Conservation (phyloP, 2,888 invertebrate genomes). For the Formica aserva region DNA sequence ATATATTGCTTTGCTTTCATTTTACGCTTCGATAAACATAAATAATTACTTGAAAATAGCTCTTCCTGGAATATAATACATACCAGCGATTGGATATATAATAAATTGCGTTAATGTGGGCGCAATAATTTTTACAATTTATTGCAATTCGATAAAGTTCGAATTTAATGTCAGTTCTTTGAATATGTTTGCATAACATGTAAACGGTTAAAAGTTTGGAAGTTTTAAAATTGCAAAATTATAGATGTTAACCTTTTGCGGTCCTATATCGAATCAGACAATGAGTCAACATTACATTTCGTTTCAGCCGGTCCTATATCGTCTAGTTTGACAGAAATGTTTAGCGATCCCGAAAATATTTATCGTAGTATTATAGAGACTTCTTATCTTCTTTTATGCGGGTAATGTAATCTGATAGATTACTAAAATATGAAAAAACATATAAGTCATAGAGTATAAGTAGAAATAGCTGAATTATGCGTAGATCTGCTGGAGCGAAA, state of each 20-base stretch:
- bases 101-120: neutral
- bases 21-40: neutral
- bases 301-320: neutral
- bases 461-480: neutral
- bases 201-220: slow-evolving; percentile 31
- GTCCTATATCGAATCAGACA: neutral
- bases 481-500: neutral
- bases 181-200: slow-evolving; percentile 17
- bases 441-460: neutral
- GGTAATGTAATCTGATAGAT: neutral
- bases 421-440: neutral
- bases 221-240: slow-evolving; percentile 33
- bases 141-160: slow-evolving; percentile 19
- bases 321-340: neutral
- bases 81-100: neutral
- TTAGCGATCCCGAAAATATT: neutral
- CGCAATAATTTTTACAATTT: slow-evolving; percentile 35
- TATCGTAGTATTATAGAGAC: neutral
- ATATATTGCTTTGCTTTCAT: neutral
- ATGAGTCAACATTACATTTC: neutral
- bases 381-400: slow-evolving; percentile 4
- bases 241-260: neutral
- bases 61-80: neutral
- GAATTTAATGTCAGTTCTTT: neutral
- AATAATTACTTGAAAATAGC: neutral